Evolutionary conservation across 2,888 invertebrate genomes (phyloP).

Genomic region (Ferrisia virgata): DNA sequence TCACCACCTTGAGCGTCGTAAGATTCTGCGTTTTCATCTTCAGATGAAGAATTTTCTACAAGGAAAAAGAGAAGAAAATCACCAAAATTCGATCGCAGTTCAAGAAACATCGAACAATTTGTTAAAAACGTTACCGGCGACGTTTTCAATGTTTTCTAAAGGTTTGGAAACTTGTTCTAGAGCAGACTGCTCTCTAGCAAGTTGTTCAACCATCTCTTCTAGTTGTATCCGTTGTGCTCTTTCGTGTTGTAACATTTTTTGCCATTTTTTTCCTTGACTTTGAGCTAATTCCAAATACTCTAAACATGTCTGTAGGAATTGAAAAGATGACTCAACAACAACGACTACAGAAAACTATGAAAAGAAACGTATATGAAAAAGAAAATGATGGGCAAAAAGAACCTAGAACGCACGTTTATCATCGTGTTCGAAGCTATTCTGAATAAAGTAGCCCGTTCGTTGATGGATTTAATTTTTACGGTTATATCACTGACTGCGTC

Average conservation of each 20-base stretch:
- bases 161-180: conserved; percentile 81
- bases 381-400: too few relatives aligned
- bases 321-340: conserved; percentile 11
- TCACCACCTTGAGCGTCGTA: conserved; percentile 58
- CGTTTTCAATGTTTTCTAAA: conserved; percentile 43
- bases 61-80: background rate
- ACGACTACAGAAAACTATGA: too few relatives aligned
- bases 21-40: conserved; percentile 62
- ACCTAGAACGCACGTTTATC: conserved; percentile 81
- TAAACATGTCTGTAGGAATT: conserved; percentile 69
- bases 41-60: conserved; percentile 56
- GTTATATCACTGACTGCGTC: conserved; percentile 62
- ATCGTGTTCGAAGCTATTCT: conserved; percentile 93
- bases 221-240: conserved; percentile 87
- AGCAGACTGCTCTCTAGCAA: conserved; percentile 94
- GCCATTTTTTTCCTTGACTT: conserved; percentile 87
- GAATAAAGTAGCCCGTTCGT: conserved; percentile 91
- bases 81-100: background rate
- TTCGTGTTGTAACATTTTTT: conserved; percentile 87
- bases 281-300: conserved; percentile 89
- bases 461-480: conserved; percentile 80
- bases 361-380: too few relatives aligned
- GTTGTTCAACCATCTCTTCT: conserved; percentile 94
- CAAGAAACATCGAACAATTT: background rate
- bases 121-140: conserved; percentile 12